Evolutionary conservation across 2,113 vertebrate species (phyloP).

Genomic region (Urocitellus parryii): DNA sequence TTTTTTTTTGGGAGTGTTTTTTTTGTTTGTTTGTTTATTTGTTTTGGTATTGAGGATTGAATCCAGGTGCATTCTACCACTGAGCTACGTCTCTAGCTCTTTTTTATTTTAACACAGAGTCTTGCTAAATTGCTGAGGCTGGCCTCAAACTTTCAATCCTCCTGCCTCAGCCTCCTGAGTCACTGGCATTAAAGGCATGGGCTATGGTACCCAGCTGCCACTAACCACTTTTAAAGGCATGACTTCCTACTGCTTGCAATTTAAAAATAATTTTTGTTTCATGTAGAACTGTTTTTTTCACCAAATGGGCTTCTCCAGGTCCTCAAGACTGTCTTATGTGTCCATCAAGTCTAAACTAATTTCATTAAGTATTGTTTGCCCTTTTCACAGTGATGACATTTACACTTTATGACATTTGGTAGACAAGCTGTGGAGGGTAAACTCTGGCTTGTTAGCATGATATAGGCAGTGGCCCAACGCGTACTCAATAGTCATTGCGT

Average conservation of each 20-base stretch:
- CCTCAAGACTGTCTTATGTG: neutral
- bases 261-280: neutral
- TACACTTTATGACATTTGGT: neutral
- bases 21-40: too few species aligned
- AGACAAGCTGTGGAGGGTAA: neutral
- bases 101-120: neutral
- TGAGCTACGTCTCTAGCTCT: neutral
- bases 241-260: neutral
- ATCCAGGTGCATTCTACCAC: neutral
- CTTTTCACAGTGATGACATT: neutral
- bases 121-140: neutral
- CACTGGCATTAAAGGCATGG: too few species aligned
- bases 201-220: neutral
- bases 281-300: neutral
- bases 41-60: neutral
- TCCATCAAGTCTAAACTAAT: neutral
- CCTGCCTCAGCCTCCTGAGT: neutral
- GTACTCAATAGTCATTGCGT: fast-evolving
- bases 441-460: neutral
- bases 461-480: fast-evolving
- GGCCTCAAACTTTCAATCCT: neutral
- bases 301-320: neutral
- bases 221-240: neutral
- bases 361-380: neutral
- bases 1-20: neutral